Base-by-base conservation (phyloP, 1,140 invertebrate genomes). In the Spodoptera frugiperda region DNA sequence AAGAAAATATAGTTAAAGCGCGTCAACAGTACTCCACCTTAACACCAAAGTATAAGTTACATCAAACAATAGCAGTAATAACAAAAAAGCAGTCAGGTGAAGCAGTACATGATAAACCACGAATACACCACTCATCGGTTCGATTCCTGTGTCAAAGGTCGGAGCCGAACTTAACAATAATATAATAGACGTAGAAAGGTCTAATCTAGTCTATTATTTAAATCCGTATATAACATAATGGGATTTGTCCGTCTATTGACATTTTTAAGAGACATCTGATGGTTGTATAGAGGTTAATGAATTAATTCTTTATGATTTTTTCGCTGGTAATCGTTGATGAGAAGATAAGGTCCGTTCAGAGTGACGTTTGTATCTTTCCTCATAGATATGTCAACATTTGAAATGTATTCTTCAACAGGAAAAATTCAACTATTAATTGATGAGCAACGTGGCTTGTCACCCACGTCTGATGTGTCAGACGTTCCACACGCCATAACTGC, bases 151-250 rank as follows among this genome's bases (percentile, higher is more conserved):
- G 48, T 76, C 73, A 76, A 44, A 76, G 73, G 59, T 76, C 61
- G 33, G 15, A 33, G 9, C 49, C 51, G 71, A 59, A 61, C 73
- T 44, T 30, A 21, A 74, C 46, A 67, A 67, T 67, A 51, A 15
- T 44, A 65, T 65, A 65, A 76, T 65, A 33, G 73, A 44, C 30
- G 44, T 61, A 54, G 33, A 76, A 76, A 55, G 59, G 48, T 67
- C 73, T 67, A 76, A 76, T 76, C 59, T 67, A 53, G 30, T 48
- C 59, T 76, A 76, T 76, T 76, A 76, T 76, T 76, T 76, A 76
- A 67, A 75, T 61, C 72, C 73, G 73, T 67, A 76, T 33, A 44
- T 73, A 73, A 73, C 33, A 72, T 72, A 72, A 72, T 72, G 51
- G 53, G 70, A 57, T 73, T 59, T 48, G 39, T 73, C 44, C 19